Conservation (phyloP, 2,888 invertebrate genomes). For the Trichopoda pennipes region DNA sequence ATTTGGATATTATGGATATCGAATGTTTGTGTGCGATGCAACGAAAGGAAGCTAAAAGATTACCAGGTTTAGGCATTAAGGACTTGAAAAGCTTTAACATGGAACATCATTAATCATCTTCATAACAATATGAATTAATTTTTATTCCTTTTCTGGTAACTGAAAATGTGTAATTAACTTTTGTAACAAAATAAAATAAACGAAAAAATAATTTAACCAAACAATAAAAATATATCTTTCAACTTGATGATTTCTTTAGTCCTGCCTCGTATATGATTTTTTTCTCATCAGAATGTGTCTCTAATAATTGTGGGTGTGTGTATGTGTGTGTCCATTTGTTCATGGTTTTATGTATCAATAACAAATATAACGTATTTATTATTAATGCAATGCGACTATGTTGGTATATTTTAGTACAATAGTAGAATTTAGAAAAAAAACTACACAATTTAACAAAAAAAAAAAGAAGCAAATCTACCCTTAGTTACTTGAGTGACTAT, state of each 20-base stretch:
- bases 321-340: conserved; percentile 11
- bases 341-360: conserved; percentile 48
- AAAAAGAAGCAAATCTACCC: conserved; percentile 40
- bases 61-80: conserved; percentile 79
- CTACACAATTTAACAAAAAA: neutral
- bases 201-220: too few species aligned
- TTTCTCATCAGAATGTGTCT: neutral
- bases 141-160: too few species aligned
- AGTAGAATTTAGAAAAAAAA: conserved; percentile 2
- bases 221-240: neutral
- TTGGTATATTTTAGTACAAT: conserved; percentile 21
- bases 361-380: conserved; percentile 55
- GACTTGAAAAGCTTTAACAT: conserved; percentile 89
- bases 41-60: conserved; percentile 82
- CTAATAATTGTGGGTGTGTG: conserved; percentile 18
- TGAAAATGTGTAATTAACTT: too few species aligned
- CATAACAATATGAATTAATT: too few species aligned
- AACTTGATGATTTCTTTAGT: neutral
- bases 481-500: neutral
- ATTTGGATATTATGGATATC: conserved; percentile 90
- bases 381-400: conserved; percentile 37
- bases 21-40: conserved; percentile 93
- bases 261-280: neutral
- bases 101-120: too few species aligned
- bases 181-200: too few species aligned